Base-by-base conservation (phyloP, 1,140 invertebrate species). In the Scaptomyza pallida region DNA sequence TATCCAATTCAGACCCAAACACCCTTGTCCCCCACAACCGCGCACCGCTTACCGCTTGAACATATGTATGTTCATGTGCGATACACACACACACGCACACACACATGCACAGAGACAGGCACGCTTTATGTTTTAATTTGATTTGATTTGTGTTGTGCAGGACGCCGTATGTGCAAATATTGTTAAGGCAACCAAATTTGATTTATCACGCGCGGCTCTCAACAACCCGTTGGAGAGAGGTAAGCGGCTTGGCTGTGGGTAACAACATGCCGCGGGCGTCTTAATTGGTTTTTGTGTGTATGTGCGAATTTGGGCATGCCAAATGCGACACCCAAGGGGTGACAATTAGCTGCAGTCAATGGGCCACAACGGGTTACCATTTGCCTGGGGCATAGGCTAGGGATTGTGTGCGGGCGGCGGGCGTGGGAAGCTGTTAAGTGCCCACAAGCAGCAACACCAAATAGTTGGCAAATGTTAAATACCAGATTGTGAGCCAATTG, bases 61-160 rank as follows among this genome's bases (percentile, higher is more conserved):
- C 56, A 44, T 52, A 69, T 62, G 57, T 52, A 69, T 62, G 57
- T 60, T 54, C 63, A 50, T 59, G 33, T 50, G 52, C 30, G 13
- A 23, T 37, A 15, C 61, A 15, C 61, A 26, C 60, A 15, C 62
- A 35, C 37, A 15, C 23, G 37, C 41, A 50, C 21, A 47, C 21
- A 54, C 17, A 59, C 12, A 45, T 21, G 35, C 8, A 54, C 16
- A 52, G 37, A 59, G 21, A 65, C 72, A 73, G 65, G 55, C 64
- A 83, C 54, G 50, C 75, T 88, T 88, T 88, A 89, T 89, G 88
- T 89, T 89, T 89, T 89, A 89, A 89, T 89, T 89, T 89, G 88
- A 89, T 89, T 89, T 89, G 88, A 89, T 89, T 89, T 89, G 88
- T 90, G 88, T 83, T 83, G 63, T 72, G 78, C 72, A 72, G 78